Evolutionary conservation across 92 coral and sea anemone genomes (phyloP), one percentile per base, ranked within the genome.

Genomic region (Desmophyllum pertusum): DNA sequence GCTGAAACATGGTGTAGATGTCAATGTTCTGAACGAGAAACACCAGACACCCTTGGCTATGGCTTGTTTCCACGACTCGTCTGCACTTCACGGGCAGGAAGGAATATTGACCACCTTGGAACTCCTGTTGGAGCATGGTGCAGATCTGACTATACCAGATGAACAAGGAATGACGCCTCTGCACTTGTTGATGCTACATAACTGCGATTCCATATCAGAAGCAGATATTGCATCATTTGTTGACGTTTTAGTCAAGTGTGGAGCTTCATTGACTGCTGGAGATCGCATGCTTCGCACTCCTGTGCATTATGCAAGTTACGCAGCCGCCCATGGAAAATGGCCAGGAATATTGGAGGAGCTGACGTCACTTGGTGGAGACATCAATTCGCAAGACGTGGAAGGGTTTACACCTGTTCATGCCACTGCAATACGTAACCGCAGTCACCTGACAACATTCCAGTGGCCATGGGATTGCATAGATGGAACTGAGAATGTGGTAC

Each of bases 201-300:
- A 45, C 39, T 36, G 82, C 72, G 10, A 31, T 75, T 52, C 69
- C 21, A 42, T 63, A 9, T 72, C 71, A 11, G 71, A n/a, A 70
- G n/a, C 59, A 39, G 87, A 62, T 31, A 76, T 75, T 29, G 82
- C 83, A 43, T 63, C 87, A 21, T 59, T 35, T 17, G 65, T 68
- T 13, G 43, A 65, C 29, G 70, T 77, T 27, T 67, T 85, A 85
- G 41, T 85, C 10, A 38, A 67, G 48, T 36, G 55, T 78, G 77
- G 88, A 37, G 88, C 84, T 10, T 33, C 55, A 51, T 10, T 85
- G 77, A 85, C 77, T 53, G 83, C 70, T 19, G 35, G 67, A 65
- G 88, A 85, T 37, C 51, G 66, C 77, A 85, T 85, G 88, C 77
- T 85, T 33, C 88, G 88, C 46, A 30, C 88, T 57, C 88, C 88